Conservation (phyloP, 2,797 vertebrate species). For the Lacerta viridis region DNA sequence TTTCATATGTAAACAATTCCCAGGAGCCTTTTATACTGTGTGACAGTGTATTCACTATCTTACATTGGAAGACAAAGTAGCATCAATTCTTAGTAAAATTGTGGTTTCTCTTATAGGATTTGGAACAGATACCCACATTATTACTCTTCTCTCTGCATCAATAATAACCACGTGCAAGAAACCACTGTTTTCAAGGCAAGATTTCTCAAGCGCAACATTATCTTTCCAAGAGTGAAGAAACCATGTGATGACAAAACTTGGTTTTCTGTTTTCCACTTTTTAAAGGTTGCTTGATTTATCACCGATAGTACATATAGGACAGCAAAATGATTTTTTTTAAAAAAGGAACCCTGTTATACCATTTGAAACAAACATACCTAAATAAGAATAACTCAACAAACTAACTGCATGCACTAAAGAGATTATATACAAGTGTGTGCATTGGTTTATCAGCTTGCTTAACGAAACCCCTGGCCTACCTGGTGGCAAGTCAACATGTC, state of each 20-base stretch:
- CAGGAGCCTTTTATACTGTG: background rate
- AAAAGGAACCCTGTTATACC: background rate
- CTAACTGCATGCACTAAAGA: background rate
- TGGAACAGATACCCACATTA: background rate
- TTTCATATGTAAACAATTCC: constrained; percentile 15
- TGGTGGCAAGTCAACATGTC: too few relatives aligned
- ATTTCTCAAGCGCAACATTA: background rate
- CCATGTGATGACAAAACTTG: background rate
- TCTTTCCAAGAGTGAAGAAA: background rate
- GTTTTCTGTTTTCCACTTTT: background rate
- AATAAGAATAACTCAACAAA: background rate
- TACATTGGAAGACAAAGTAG: background rate
- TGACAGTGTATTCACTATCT: background rate
- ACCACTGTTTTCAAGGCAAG: background rate
- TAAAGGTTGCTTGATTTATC: background rate
- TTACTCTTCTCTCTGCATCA: background rate
- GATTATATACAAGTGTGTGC: background rate
- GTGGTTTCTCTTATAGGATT: background rate
- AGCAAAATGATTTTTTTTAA: background rate
- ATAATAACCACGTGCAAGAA: background rate
- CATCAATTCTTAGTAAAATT: background rate
- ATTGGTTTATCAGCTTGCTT: too few relatives aligned
- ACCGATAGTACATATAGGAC: background rate
- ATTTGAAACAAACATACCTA: background rate
- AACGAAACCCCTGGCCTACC: too few relatives aligned